Percentiles rank a stretch among this genome's conserved stretches.
Conservation (phyloP, 2,888 invertebrate species). For the Graphium colonna region DNA sequence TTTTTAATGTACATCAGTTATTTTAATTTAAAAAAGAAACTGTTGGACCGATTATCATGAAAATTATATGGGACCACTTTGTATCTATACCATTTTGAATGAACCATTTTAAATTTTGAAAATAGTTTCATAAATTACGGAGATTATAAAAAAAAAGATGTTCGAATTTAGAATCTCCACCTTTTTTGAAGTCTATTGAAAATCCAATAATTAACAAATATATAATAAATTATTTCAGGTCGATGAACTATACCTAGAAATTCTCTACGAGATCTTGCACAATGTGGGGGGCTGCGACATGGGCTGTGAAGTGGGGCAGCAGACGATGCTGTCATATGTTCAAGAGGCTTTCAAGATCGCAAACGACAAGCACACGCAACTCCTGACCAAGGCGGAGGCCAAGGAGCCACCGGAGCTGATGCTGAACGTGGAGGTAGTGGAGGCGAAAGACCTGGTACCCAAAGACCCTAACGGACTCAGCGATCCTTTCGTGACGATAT, state of each 20-base stretch:
- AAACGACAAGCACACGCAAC: constrained; percentile 85
- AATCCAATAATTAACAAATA: no score
- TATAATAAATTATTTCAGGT: constrained; percentile 81
- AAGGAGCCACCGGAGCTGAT: constrained; percentile 92
- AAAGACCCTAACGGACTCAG: constrained; percentile 96
- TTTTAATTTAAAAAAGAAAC: no score
- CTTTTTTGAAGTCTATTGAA: no score
- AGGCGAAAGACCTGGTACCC: constrained; percentile 90
- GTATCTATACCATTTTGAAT: no score
- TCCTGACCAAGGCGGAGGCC: constrained; percentile 85
- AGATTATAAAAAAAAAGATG: no score
- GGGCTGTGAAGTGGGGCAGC: constrained; percentile 84
- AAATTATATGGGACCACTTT: no score
- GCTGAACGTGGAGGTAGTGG: constrained; percentile 91
- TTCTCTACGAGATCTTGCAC: constrained; percentile 90
- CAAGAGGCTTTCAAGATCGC: constrained; percentile 89
- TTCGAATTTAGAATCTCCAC: no score
- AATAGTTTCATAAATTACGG: no score
- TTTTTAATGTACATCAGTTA: no score
- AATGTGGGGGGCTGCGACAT: constrained; percentile 92
- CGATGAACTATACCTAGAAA: constrained; percentile 91
- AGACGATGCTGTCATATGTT: constrained; percentile 85
- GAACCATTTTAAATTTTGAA: neutral
- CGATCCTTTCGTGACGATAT: constrained; percentile 98
- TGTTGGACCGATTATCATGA: no score